Evolutionary conservation across 2,113 vertebrate genomes (phyloP).

Genomic region (Oryzias curvinotus): DNA sequence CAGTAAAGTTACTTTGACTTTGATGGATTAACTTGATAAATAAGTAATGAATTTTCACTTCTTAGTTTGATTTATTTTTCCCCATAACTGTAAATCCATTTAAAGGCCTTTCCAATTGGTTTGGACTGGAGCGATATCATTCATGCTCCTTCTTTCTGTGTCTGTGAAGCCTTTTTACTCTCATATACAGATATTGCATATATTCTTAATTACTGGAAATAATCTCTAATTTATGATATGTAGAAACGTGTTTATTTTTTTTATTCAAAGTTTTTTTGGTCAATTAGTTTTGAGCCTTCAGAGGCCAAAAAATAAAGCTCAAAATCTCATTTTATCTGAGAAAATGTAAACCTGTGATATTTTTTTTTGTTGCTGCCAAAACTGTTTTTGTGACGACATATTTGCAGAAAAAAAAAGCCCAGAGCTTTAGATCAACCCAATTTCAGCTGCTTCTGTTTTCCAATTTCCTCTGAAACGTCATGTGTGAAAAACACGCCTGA

Average conservation of each 20-base stretch:
- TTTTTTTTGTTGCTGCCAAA: conserved; percentile 8
- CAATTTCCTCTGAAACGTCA: conserved; percentile 31
- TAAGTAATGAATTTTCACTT: too few species aligned
- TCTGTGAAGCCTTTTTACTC: not conserved
- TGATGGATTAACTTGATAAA: too few species aligned
- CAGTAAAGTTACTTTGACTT: too few species aligned
- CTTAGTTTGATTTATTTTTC: too few species aligned
- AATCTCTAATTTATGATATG: not conserved
- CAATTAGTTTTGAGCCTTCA: too few species aligned
- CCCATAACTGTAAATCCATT: not conserved
- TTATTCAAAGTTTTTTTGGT: too few species aligned
- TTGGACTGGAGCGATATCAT: not conserved
- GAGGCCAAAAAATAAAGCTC: too few species aligned
- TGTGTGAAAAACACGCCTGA: not conserved
- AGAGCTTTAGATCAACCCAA: conserved; percentile 7
- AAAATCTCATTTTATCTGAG: not conserved
- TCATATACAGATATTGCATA: too few species aligned
- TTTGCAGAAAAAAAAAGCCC: conserved; percentile 14
- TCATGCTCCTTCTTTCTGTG: not conserved
- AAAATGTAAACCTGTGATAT: not conserved
- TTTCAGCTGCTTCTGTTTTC: conserved; percentile 28
- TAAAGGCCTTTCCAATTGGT: not conserved
- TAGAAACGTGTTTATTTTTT: not conserved
- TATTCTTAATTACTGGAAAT: not conserved
- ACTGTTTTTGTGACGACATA: not conserved